phyloP scores from a whole-genome alignment of 2,888 invertebrate genomes.

The Nyleta sp. region DNA sequence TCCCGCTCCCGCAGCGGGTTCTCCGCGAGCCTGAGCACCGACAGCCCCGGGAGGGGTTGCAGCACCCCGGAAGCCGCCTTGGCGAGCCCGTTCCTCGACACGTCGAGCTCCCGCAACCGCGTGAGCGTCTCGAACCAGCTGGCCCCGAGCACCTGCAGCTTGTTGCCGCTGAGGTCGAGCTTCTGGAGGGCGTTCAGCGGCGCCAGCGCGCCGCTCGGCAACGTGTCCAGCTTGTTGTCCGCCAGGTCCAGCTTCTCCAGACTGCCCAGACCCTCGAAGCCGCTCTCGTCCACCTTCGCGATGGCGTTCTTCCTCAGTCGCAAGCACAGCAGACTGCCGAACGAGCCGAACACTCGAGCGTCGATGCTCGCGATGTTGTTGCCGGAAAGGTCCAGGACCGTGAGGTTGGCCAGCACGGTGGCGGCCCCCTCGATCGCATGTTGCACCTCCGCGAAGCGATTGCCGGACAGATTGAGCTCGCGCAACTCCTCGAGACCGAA shows the following conservation, averaged over 20 bases:
- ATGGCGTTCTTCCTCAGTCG: slow-evolving; percentile 88
- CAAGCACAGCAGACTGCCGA: slow-evolving; percentile 85
- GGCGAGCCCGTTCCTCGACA: slow-evolving; percentile 87
- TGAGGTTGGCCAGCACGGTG: slow-evolving; percentile 80
- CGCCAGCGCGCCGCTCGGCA: slow-evolving; percentile 85
- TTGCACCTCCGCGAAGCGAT: slow-evolving; percentile 70
- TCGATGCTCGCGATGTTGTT: slow-evolving; percentile 84
- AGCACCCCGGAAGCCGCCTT: slow-evolving; percentile 86
- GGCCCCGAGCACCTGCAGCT: slow-evolving; percentile 86
- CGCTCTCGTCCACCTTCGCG: slow-evolving; percentile 83
- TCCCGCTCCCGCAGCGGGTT: slow-evolving; percentile 89
- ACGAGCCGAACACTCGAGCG: slow-evolving; percentile 84
- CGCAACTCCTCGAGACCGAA: slow-evolving; percentile 68
- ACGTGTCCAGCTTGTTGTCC: slow-evolving; percentile 85
- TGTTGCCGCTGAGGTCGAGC: slow-evolving; percentile 89
- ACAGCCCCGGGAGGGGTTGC: slow-evolving; percentile 89
- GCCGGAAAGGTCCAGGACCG: slow-evolving; percentile 85
- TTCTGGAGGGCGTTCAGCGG: slow-evolving; percentile 86
- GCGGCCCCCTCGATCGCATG: slow-evolving; percentile 61
- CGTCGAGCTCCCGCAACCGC: slow-evolving; percentile 87
- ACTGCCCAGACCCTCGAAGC: slow-evolving; percentile 85
- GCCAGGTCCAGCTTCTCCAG: slow-evolving; percentile 89
- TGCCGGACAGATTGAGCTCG: slow-evolving; percentile 75
- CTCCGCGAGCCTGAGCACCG: slow-evolving; percentile 90
- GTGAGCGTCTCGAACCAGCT: slow-evolving; percentile 86